These are phyloP conservation scores for Rhopalosiphum maidis DNA, from an alignment of 1,140 invertebrate species.

Conservation along the genomic window DNA sequence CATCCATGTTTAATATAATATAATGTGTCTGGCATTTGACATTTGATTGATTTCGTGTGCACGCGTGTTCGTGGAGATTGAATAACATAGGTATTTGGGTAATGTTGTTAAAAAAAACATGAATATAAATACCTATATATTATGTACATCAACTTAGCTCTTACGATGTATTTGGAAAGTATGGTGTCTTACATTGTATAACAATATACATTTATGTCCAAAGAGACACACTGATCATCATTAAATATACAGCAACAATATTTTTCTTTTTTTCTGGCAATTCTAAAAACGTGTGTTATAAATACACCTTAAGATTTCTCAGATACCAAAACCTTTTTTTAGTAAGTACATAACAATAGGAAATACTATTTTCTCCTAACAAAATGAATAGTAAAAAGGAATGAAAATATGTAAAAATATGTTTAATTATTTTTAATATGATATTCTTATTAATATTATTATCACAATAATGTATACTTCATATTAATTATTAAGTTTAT, in stretches of 20 bases:
- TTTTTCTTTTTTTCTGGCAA: not conserved
- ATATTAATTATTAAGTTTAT: slow-evolving; percentile 28
- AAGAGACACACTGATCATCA: not conserved
- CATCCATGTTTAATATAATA: not conserved
- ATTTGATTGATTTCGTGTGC: not conserved
- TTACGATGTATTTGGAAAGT: not conserved
- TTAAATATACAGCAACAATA: slow-evolving; percentile 16
- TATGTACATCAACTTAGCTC: not conserved
- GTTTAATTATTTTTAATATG: not conserved
- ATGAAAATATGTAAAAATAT: not conserved
- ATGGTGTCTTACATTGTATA: not conserved
- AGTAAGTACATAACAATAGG: not conserved
- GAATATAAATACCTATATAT: not conserved
- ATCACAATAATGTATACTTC: not conserved
- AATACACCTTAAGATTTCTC: not conserved
- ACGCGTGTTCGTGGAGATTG: not conserved
- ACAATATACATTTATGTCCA: not conserved
- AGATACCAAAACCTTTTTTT: slow-evolving; percentile 22
- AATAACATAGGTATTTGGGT: not conserved
- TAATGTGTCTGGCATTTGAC: not conserved
- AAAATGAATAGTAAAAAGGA: not conserved
- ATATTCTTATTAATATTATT: not conserved
- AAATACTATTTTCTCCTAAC: not conserved
- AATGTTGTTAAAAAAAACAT: not conserved
- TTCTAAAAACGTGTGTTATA: not conserved